These are phyloP conservation scores for Eristalis intricaria DNA, from an alignment of 2,888 invertebrate species.

Conservation along the genomic window DNA sequence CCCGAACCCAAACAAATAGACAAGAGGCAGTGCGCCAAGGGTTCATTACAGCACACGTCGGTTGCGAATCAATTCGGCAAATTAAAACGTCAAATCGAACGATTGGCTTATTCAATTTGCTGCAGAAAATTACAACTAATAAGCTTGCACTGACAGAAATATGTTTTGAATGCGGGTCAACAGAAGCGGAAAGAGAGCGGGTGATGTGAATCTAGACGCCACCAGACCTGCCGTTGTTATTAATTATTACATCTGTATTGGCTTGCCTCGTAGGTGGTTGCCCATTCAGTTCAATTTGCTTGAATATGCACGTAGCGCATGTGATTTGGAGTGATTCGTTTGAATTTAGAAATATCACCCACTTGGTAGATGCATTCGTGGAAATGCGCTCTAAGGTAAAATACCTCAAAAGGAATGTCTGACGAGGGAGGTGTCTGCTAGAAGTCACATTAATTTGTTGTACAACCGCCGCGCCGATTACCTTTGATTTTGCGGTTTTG, in stretches of 20 bases:
- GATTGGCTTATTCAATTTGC: not conserved
- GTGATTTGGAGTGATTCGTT: not conserved
- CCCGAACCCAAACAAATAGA: not conserved
- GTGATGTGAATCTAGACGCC: not conserved
- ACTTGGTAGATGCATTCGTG: not conserved
- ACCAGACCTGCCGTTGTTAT: not conserved
- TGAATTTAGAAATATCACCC: not conserved
- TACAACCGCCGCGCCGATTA: not conserved
- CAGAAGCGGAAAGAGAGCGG: no score
- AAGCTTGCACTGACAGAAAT: not conserved
- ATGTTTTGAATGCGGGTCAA: no score
- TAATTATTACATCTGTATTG: not conserved
- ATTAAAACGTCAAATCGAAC: not conserved
- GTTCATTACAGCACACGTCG: not conserved
- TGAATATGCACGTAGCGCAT: not conserved
- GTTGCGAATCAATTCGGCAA: not conserved
- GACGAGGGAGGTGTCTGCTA: not conserved
- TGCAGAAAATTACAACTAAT: not conserved
- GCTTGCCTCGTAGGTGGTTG: not conserved
- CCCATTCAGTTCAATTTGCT: not conserved
- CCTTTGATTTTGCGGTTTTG: not conserved
- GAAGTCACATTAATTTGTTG: not conserved
- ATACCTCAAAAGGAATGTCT: not conserved
- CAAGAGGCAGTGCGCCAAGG: not conserved
- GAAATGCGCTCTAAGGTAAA: no score